Base-by-base conservation (phyloP, 2,888 invertebrate species). In the Monopis laevigella region DNA sequence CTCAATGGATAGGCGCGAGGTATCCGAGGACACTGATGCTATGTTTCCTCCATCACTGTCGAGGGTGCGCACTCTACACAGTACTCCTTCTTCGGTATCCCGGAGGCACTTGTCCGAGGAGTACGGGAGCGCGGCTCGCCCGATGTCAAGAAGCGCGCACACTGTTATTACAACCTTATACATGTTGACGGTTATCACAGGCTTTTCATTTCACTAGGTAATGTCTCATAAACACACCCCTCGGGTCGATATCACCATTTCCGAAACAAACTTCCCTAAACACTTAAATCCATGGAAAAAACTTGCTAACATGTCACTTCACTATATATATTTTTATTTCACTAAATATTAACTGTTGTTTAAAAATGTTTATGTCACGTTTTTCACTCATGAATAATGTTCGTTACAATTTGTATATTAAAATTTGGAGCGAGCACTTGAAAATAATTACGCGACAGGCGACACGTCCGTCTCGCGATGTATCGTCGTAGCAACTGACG, bases 51-150 rank as follows among this genome's bases (percentile, higher is more conserved):
- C 86, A 48, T 86, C 85, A 42, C 86, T 84, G 49, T 90, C 90
- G 45, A 91, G 82, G 48, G 88, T 86, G 49, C 89, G 82, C 55
- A 90, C 77, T 56, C 83, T 84, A 65, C 92, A 92, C 45, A 85
- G 82, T 46, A 88, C 84, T 50, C 82, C 77, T 59, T 54, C 68
- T 51, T 56, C 82, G 58, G 62, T 67, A 54, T 59, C 75, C 55
- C 59, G 81, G 56, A 58, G 72, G 59, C 60, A 85, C 60, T 63
- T 80, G 58, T 80, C 80, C 56, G 73, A 71, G 59, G 83, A 81
- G 51, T 82, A 75, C 45, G 83, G 81, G 47, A 81, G 68, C 50
- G 81, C 73, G 51, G 84, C 71, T 60, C 80, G 82, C 54, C 82
- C 83, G 46, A 72, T 55, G 51, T 83, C 84, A 63, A 84, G 71